Evolutionary conservation across 1,140 invertebrate genomes (phyloP).

Genomic region (Dendroctonus ponderosae): DNA sequence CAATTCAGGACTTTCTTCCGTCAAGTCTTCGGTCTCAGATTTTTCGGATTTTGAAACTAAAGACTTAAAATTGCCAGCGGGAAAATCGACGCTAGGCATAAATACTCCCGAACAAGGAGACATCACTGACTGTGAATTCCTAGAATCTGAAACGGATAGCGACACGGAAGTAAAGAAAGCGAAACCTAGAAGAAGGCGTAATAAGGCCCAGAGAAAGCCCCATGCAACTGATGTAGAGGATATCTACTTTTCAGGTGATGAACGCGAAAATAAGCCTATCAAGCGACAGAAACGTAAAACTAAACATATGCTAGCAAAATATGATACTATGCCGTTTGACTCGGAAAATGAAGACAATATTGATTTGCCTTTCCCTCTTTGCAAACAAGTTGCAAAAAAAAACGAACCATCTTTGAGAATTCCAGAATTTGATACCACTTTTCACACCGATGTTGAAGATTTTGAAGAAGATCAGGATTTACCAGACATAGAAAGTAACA

Average conservation of each 20-base stretch:
- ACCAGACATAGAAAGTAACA: not conserved
- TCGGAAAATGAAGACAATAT: constrained; percentile 36
- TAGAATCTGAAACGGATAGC: constrained; percentile 39
- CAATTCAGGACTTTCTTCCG: not conserved
- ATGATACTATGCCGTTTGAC: constrained; percentile 23
- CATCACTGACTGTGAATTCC: constrained; percentile 46
- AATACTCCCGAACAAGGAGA: not conserved
- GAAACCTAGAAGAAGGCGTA: constrained; percentile 12
- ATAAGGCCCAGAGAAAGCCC: constrained; percentile 42
- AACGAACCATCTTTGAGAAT: constrained; percentile 25
- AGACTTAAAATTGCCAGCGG: too few species aligned
- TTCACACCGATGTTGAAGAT: constrained; percentile 40
- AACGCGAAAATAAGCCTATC: constrained; percentile 25
- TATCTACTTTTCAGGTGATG: constrained; percentile 52
- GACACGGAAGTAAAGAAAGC: constrained; percentile 30
- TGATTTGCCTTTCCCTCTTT: constrained; percentile 34
- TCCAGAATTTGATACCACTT: constrained; percentile 34
- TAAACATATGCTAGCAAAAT: constrained; percentile 7
- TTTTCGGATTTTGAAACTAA: not conserved
- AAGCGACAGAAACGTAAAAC: constrained; percentile 14
- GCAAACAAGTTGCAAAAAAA: constrained; percentile 31
- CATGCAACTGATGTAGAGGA: constrained; percentile 54
- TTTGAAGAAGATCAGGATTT: constrained; percentile 31
- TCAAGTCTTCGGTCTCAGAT: not conserved
- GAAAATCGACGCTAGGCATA: not conserved